Evolutionary conservation across 2,888 invertebrate species (phyloP), one percentile per base, ranked within the genome.

Genomic region (Eupeodes latifasciatus): DNA sequence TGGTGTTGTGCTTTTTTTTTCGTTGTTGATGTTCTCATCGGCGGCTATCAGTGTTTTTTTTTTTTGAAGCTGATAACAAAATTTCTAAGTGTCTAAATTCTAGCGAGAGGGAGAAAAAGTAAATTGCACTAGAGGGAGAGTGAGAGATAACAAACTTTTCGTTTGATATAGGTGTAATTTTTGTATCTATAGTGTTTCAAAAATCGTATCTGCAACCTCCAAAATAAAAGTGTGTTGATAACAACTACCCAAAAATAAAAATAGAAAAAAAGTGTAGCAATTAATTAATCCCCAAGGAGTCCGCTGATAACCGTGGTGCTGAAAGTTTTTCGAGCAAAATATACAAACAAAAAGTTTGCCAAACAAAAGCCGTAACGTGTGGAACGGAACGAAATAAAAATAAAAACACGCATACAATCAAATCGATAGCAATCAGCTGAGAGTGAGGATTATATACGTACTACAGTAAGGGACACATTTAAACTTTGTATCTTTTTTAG

Each of bases 11-110:
- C 5, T 59, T 5, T 57, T 10, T 10, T 1, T 62, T 67, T 36
- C 19, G 36, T 67, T 67, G 36, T 71, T 71, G 19, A 71, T 71
- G 59, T 72, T 59, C 57, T 59, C 57, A 72, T 59, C 57, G 47
- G 57, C 40, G 40, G 44, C 9, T 69, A 47, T 72, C 72, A 59
- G 57, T 59, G 72, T 72, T 47, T 59, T 5, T 40, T 40, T 5
- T 40, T 7, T 5, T 27, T 27, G 59, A 10, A 59, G 72, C 82
- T 87, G 86, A 87, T 87, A 87, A 87, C 79, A 34, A 51, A 55
- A 79, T 40, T 51, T 62, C 40, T 78, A 69, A 77, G 74, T 74
- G 79, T 40, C 62, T 80, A 34, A 34, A 51, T 57, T 78, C 49
- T 74, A 12, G 10, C 14, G 40, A 19, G 59, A 47, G 19, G 9